Conservation (phyloP, 1,140 invertebrate genomes). For the Lycorma delicatula region DNA sequence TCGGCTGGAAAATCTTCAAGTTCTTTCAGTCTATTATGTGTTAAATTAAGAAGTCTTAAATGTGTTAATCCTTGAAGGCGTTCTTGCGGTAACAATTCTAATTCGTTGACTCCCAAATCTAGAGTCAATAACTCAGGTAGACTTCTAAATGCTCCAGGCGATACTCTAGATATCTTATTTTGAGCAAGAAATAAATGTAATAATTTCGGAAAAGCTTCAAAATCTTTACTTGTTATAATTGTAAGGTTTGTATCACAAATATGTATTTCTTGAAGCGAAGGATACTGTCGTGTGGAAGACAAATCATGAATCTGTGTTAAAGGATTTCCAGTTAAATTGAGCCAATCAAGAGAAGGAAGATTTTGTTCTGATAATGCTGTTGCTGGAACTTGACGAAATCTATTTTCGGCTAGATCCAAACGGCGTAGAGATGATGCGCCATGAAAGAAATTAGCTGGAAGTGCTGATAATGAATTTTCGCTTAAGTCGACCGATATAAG, state of each 20-base stretch:
- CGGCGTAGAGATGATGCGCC: conserved; percentile 53
- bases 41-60: conserved; percentile 66
- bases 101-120: conserved; percentile 72
- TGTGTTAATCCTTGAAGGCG: conserved; percentile 66
- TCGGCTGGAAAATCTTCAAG: conserved; percentile 75
- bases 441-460: conserved; percentile 73
- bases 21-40: conserved; percentile 70
- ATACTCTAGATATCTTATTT: conserved; percentile 71
- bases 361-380: conserved; percentile 65
- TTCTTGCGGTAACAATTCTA: conserved; percentile 78
- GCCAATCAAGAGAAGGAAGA: conserved; percentile 56
- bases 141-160: conserved; percentile 72
- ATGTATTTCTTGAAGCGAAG: conserved; percentile 61
- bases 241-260: conserved; percentile 74
- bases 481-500: conserved; percentile 63
- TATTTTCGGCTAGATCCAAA: conserved; percentile 71
- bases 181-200: conserved; percentile 61
- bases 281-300: conserved; percentile 36
- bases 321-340: conserved; percentile 77
- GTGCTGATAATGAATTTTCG: conserved; percentile 59
- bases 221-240: conserved; percentile 78
- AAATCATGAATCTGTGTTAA: conserved; percentile 59
- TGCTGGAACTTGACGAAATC: conserved; percentile 71
- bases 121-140: conserved; percentile 66
- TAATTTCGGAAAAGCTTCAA: conserved; percentile 73